Evolutionary conservation across 2,113 vertebrate species (phyloP).

Genomic region (Tylochromis polylepis): DNA sequence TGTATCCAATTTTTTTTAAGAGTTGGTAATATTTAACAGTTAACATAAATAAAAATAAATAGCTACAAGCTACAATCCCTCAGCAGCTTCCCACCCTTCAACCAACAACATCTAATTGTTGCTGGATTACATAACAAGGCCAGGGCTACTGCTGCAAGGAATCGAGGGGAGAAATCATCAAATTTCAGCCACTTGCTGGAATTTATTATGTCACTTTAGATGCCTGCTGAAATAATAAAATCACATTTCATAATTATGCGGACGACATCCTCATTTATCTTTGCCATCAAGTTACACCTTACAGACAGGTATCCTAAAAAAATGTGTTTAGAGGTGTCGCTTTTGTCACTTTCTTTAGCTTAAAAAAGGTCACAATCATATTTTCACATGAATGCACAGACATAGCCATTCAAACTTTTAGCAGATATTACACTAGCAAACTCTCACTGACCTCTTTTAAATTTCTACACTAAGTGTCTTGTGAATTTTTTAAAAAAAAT

Average conservation of each 20-base stretch:
- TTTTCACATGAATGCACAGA: not conserved
- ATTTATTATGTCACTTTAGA: not conserved
- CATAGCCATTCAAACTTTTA: not conserved
- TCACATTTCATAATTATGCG: not conserved
- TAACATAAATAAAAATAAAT: not conserved
- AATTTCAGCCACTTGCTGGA: not conserved
- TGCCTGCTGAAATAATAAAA: not conserved
- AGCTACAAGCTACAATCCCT: not conserved
- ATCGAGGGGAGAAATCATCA: not conserved
- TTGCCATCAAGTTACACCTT: not conserved
- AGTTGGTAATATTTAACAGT: not conserved
- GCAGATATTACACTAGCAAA: not conserved
- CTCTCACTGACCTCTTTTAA: not conserved
- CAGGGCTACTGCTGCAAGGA: not conserved
- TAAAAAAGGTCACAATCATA: not conserved
- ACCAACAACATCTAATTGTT: not conserved
- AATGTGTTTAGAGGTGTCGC: not conserved
- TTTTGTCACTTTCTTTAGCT: not conserved
- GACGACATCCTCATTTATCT: not conserved
- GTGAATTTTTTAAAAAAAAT: not conserved
- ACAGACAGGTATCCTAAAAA: not conserved
- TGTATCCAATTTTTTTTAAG: not conserved
- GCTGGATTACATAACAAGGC: not conserved
- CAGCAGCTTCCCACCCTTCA: not conserved
- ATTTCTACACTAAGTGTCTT: not conserved